Evolutionary conservation across 2,113 vertebrate species (phyloP).

Genomic region (Corythoichthys haematopterus): DNA sequence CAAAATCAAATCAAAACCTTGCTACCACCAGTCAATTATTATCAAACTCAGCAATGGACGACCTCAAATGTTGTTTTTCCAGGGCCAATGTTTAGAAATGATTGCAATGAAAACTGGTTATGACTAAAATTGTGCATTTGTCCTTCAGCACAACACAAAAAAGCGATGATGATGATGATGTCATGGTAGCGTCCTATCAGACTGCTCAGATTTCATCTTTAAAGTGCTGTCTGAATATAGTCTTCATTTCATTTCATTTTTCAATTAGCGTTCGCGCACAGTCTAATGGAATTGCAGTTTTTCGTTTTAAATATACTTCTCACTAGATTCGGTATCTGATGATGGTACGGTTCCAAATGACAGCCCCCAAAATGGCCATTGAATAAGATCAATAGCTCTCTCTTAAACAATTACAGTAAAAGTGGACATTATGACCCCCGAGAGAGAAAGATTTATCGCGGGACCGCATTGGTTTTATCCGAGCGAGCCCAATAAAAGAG

Average conservation of each 20-base stretch:
- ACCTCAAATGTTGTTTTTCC: no score
- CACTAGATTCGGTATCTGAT: not conserved
- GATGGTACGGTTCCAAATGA: not conserved
- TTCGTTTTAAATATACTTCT: conserved; percentile 2
- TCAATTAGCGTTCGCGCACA: not conserved
- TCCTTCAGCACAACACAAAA: not conserved
- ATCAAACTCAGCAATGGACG: no score
- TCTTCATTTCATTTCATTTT: not conserved
- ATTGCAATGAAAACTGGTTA: no score
- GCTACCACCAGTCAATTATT: no score
- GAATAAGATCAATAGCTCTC: conserved; percentile 6
- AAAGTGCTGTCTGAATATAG: not conserved
- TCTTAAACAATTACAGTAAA: conserved; percentile 13
- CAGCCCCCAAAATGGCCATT: conserved; percentile 2
- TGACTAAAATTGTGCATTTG: no score
- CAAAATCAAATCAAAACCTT: no score
- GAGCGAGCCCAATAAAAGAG: conserved; percentile 1
- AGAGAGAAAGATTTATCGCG: conserved; percentile 1
- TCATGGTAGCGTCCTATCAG: not conserved
- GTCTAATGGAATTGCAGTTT: conserved; percentile 3
- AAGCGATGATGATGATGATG: not conserved
- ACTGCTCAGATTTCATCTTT: not conserved
- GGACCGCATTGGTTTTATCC: not conserved
- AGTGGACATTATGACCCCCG: conserved; percentile 4
- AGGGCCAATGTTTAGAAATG: no score